These are phyloP conservation scores for Scolanthus callimorphus DNA, from an alignment of 92 coral and sea anemone genomes.

Conservation along the genomic window DNA sequence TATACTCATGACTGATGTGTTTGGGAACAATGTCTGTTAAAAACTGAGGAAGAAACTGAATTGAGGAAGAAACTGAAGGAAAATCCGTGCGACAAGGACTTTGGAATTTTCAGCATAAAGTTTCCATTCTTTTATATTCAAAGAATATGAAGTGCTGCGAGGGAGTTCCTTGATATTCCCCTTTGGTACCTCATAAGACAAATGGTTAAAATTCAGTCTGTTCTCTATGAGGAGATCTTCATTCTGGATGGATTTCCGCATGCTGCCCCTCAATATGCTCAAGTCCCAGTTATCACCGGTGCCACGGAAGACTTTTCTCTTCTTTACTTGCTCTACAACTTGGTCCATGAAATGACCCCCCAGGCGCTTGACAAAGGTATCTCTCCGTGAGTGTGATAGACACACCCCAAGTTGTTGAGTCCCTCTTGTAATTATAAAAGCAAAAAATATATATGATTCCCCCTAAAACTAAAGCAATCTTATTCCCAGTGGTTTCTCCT, in stretches of 20 bases:
- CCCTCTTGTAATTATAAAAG: conserved; percentile 51
- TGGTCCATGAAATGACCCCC: conserved; percentile 55
- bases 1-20: no score
- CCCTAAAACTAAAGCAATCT: no score
- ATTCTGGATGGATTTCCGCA: conserved; percentile 56
- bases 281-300: conserved; percentile 72
- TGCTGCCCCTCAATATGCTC: conserved; percentile 52
- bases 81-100: no score
- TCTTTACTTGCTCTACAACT: conserved; percentile 33
- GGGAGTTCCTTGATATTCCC: conserved; percentile 19
- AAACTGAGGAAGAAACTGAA: no score
- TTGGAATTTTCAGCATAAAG: conserved; percentile 45
- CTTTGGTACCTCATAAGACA: conserved; percentile 42
- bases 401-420: conserved; percentile 57
- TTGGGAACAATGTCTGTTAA: no score
- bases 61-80: no score
- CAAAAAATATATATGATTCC: no score
- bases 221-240: conserved; percentile 55
- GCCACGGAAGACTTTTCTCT: conserved; percentile 52
- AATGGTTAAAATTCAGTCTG: conserved; percentile 40
- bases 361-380: conserved; percentile 31
- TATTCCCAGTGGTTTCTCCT: no score
- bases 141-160: conserved; percentile 24
- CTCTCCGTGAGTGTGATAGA: conserved; percentile 46
- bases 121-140: conserved; percentile 31